Evolutionary conservation across 1,140 invertebrate species (phyloP).

Genomic region (Nautilus pompilius): DNA sequence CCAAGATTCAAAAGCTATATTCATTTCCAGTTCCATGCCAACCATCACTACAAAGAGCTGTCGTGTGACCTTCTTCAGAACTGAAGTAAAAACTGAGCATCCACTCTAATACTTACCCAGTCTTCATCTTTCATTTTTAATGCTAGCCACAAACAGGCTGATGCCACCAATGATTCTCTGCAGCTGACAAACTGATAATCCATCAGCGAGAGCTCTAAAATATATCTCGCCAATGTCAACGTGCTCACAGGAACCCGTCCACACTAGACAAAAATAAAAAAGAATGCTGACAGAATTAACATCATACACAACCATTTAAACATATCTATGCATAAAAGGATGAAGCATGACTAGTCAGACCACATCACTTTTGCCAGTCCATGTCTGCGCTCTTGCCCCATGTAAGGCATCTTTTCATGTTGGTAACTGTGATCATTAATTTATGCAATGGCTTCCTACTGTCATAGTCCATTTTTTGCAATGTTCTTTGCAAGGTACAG

Average conservation of each 20-base stretch:
- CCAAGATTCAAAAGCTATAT: background rate
- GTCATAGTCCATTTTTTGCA: no score
- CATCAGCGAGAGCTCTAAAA: constrained; percentile 89
- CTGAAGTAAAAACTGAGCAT: background rate
- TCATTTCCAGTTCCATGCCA: no score
- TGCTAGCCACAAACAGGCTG: constrained; percentile 80
- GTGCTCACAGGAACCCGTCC: constrained; percentile 85
- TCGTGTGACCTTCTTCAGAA: background rate
- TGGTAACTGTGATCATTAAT: no score
- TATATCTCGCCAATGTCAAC: constrained; percentile 87
- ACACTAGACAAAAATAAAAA: constrained; percentile 62
- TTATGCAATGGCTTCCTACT: no score
- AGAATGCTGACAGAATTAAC: background rate
- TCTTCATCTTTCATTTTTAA: constrained; percentile 70
- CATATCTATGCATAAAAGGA: background rate
- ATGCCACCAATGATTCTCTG: constrained; percentile 85
- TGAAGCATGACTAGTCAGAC: background rate
- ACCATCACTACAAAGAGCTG: background rate
- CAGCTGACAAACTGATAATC: constrained; percentile 78
- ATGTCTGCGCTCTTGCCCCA: background rate
- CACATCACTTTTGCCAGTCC: background rate
- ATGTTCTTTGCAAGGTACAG: no score
- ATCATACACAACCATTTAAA: background rate
- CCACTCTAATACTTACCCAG: constrained; percentile 55
- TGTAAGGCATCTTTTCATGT: background rate